Evolutionary conservation across 2,113 vertebrate genomes (phyloP).

Genomic region (Otolemur garnettii): DNA sequence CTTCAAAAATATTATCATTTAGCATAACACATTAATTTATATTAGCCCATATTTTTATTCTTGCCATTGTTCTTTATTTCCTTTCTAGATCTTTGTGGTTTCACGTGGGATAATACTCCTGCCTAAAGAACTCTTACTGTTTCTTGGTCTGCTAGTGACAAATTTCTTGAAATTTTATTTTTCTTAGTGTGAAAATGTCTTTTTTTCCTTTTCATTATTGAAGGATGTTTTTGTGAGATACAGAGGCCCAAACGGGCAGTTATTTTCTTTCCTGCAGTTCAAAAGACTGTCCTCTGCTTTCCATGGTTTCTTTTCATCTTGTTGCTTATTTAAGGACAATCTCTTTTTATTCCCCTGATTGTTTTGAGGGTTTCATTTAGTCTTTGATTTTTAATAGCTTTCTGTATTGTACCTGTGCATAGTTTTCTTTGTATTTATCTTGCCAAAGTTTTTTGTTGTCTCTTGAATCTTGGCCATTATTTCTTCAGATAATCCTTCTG

Average conservation of each 20-base stretch:
- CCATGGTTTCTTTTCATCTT: not conserved
- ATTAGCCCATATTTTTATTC: not conserved
- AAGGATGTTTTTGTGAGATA: not conserved
- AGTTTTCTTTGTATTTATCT: not conserved
- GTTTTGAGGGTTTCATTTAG: conserved; percentile 9
- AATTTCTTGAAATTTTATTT: conserved; percentile 1
- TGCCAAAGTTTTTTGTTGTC: not conserved
- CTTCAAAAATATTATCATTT: not conserved
- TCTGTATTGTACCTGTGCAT: not conserved
- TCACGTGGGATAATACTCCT: not conserved
- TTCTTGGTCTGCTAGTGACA: not conserved
- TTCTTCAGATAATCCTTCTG: not conserved
- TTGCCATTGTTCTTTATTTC: not conserved
- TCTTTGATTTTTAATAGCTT: not conserved
- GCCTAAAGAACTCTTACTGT: not conserved
- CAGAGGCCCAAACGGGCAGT: not conserved
- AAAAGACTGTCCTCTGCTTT: not conserved
- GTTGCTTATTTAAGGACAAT: not conserved
- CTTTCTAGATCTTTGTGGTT: not conserved
- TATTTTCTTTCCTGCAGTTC: not conserved
- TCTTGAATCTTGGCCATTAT: not conserved
- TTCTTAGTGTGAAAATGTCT: conserved; percentile 2
- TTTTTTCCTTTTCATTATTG: not conserved
- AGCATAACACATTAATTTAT: not conserved
- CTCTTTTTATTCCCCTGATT: not conserved